Base-by-base conservation (phyloP, 1,140 invertebrate species). In the Sycophaga agraensis region DNA sequence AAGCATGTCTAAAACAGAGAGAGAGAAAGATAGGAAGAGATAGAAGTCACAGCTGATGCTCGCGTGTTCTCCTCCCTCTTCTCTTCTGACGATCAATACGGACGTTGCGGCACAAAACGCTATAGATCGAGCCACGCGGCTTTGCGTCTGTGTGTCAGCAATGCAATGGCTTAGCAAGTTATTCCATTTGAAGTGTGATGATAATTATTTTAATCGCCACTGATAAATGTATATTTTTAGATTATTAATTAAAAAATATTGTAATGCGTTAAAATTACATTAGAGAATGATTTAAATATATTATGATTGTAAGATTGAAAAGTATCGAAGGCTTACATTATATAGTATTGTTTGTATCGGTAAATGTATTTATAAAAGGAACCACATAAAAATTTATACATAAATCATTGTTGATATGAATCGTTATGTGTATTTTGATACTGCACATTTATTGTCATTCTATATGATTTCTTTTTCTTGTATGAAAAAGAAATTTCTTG, bases 21-120 rank as follows among this genome's bases (percentile, higher is more conserved):
- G n/a, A n/a, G n/a, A n/a, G n/a, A 46, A 39, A n/a, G 46, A 34
- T 22, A 39, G 26, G 31, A 19, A 34, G 42, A 26, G 26, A 28
- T 28, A 24, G 21, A 54, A 22, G 22, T 4, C 19, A 46, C 19
- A 24, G 40, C 35, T 57, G 43, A 57, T 57, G 17, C 22, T 31
- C 16, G 26, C 14, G 11, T n/a, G 31, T 40, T 7, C 16, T 4
- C 28, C 17, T n/a, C 24, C 40, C 22, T 17, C 16, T 34, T 31
- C 19, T 2, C 16, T 19, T 19, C 14, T n/a, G 12, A 28, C 54
- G 54, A 57, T 57, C 54, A 46, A 57, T 57, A 48, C 42, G 21
- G 43, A 43, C 54, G 26, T 57, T 57, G 54, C 54, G 43, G 54
- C 54, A 57, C 28, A 12, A 21, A 17, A 37, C 28, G 31, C 42